Conservation (phyloP, 2,888 invertebrate species). For the Anarsia innoxiella region DNA sequence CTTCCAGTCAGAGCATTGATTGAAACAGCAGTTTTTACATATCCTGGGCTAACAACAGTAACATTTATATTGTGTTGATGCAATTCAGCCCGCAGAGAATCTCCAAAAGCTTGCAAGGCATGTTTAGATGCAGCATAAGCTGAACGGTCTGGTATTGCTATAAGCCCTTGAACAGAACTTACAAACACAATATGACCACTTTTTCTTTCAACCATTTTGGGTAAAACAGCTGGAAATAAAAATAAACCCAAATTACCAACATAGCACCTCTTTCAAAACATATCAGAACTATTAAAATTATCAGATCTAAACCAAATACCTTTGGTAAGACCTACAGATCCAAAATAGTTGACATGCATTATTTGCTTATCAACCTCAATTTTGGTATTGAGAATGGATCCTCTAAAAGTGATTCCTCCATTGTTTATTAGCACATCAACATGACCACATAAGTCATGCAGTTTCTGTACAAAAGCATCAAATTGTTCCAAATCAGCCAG, state of each 20-base stretch:
- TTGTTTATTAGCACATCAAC: constrained; percentile 95
- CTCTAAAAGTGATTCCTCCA: constrained; percentile 90
- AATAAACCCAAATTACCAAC: not conserved
- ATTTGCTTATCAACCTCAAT: constrained; percentile 89
- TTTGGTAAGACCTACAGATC: constrained; percentile 92
- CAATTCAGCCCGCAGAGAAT: constrained; percentile 92
- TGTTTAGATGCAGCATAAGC: constrained; percentile 96
- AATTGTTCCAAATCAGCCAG: constrained; percentile 81
- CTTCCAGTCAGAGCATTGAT: constrained; percentile 90
- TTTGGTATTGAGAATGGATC: constrained; percentile 82
- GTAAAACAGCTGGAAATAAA: constrained; percentile 81
- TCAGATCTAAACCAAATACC: no score
- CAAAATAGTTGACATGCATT: constrained; percentile 97
- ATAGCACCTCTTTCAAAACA: no score
- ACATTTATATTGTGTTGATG: constrained; percentile 84
- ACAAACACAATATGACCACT: constrained; percentile 90
- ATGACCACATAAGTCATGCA: constrained; percentile 80
- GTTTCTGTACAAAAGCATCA: constrained; percentile 77
- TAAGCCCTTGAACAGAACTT: constrained; percentile 94
- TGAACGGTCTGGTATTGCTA: constrained; percentile 91
- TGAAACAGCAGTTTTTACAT: constrained; percentile 93
- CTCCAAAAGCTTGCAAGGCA: constrained; percentile 95
- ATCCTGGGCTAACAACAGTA: constrained; percentile 91
- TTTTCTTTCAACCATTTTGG: constrained; percentile 84
- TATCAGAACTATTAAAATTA: no score